Conservation (phyloP, 2,797 vertebrate genomes). For the Anabas testudineus region DNA sequence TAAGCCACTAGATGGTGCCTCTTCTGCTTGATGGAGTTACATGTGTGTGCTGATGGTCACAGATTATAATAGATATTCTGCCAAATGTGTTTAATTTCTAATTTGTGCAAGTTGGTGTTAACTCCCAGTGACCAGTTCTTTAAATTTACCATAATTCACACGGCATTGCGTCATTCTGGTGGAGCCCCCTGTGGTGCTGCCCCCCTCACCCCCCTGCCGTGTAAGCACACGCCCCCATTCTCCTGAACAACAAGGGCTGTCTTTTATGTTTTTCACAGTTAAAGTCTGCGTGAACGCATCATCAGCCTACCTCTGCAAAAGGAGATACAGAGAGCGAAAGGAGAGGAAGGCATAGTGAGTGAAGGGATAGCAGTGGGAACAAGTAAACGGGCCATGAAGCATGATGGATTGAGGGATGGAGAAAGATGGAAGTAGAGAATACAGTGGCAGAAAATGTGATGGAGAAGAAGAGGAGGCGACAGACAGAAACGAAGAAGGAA, state of each 20-base stretch:
- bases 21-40: no score
- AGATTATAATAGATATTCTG: no score
- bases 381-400: constrained; percentile 17
- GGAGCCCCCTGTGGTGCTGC: background rate
- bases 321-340: background rate
- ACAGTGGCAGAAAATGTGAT: constrained; percentile 22
- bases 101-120: no score
- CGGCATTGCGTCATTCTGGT: no score
- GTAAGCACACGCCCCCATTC: background rate
- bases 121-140: no score
- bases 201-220: no score
- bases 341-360: constrained; percentile 20
- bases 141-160: no score
- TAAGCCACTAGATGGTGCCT: no score
- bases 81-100: no score
- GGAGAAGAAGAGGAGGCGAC: constrained; percentile 15
- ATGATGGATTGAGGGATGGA: constrained; percentile 38
- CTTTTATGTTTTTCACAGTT: background rate
- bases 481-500: constrained; percentile 13
- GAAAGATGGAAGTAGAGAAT: constrained; percentile 14
- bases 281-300: background rate
- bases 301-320: constrained; percentile 9
- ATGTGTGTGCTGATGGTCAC: no score
- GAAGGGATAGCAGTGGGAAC: constrained; percentile 20
- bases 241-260: background rate